Evolutionary conservation across 2,113 vertebrate species (phyloP).

Genomic region (Laticauda colubrina): DNA sequence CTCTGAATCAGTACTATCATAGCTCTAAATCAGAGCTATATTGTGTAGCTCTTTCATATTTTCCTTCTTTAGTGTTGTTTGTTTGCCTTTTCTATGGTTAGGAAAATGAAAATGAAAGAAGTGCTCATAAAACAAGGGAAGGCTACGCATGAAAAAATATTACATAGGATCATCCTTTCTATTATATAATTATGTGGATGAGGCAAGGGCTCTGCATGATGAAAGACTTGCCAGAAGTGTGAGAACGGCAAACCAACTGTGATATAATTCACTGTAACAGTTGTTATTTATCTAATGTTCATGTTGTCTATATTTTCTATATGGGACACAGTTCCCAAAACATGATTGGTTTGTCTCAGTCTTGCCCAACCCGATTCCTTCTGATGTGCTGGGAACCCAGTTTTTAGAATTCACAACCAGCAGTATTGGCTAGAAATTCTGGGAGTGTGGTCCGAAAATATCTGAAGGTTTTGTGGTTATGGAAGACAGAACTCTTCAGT

Average conservation of each 20-base stretch:
- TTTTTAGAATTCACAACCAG: neutral
- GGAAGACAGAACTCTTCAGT: neutral
- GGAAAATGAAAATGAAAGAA: neutral
- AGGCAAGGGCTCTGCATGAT: neutral
- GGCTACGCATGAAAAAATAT: neutral
- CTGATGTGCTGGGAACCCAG: neutral
- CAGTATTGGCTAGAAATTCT: neutral
- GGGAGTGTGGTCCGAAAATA: neutral
- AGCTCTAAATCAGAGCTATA: neutral
- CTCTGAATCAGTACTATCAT: too few species aligned
- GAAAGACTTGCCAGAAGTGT: neutral
- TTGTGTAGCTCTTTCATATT: neutral
- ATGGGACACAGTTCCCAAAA: neutral
- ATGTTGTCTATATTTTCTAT: neutral
- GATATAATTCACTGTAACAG: neutral
- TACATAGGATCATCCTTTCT: neutral
- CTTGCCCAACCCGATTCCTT: neutral
- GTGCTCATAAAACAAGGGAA: neutral
- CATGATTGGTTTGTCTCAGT: neutral
- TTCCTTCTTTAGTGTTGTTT: neutral
- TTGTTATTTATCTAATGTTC: neutral
- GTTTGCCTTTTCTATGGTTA: neutral
- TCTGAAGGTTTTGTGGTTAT: neutral
- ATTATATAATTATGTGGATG: neutral
- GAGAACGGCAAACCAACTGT: neutral